Evolutionary conservation across 2,113 vertebrate species (phyloP).

Genomic region (Serranochromis macrocephalus): DNA sequence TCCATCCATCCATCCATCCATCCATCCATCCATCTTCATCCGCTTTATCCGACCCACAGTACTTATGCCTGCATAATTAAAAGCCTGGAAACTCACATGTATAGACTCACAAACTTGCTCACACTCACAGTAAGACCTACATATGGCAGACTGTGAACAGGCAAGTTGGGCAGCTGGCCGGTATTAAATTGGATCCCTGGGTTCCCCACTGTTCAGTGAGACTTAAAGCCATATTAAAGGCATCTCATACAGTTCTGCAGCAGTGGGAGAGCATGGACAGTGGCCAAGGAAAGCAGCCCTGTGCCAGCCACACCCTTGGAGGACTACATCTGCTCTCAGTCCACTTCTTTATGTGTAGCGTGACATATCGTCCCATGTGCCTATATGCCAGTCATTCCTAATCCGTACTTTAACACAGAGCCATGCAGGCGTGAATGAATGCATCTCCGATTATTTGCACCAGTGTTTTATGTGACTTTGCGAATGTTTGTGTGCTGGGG

Average conservation of each 20-base stretch:
- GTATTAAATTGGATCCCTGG: conserved; percentile 72
- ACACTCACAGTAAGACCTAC: conserved; percentile 29
- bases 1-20: no score
- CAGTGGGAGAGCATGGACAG: conserved; percentile 54
- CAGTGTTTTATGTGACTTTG: background rate
- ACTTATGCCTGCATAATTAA: conserved; percentile 23
- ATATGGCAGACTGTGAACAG: conserved; percentile 51
- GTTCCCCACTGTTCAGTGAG: conserved; percentile 66
- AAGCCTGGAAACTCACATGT: background rate
- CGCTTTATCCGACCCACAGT: background rate
- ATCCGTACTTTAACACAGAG: background rate
- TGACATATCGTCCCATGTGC: conserved; percentile 39
- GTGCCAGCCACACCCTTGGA: conserved; percentile 66
- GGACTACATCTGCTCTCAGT: conserved; percentile 61
- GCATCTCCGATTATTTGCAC: conserved; percentile 8
- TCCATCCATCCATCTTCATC: no score
- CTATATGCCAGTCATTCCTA: conserved; percentile 26
- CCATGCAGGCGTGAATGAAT: conserved; percentile 12
- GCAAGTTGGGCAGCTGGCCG: conserved; percentile 68
- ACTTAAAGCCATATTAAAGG: conserved; percentile 71
- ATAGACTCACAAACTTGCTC: background rate
- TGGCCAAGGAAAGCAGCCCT: conserved; percentile 63
- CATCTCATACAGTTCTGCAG: conserved; percentile 59
- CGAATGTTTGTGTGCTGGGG: background rate
- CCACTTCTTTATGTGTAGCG: conserved; percentile 34